Conservation (phyloP, 2,797 vertebrate genomes). For the Labeo calbasu region DNA sequence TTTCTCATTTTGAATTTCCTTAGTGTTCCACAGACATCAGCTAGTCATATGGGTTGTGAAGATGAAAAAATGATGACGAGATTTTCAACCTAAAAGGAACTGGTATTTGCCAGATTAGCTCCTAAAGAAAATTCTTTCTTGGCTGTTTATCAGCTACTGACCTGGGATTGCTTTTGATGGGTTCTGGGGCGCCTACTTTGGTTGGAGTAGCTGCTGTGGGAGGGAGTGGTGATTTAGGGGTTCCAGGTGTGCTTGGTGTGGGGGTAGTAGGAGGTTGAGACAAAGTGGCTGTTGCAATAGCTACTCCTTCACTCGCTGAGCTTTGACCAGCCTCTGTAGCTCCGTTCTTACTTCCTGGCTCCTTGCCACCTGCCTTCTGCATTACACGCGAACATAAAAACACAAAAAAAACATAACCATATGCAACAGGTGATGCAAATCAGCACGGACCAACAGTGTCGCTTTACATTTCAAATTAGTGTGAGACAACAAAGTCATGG, state of each 20-base stretch:
- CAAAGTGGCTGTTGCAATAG: constrained; percentile 70
- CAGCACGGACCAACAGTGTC: neutral
- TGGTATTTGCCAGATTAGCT: neutral
- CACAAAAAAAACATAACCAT: constrained; percentile 19
- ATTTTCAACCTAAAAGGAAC: no score
- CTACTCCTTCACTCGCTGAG: constrained; percentile 77
- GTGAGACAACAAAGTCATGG: no score
- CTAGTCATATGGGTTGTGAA: neutral
- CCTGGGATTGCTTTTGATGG: constrained; percentile 88
- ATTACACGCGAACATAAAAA: constrained; percentile 54
- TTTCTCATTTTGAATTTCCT: neutral
- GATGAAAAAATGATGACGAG: neutral
- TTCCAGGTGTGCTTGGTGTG: constrained; percentile 85
- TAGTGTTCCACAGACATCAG: neutral
- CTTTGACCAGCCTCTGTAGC: constrained; percentile 77
- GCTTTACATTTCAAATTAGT: constrained; percentile 45
- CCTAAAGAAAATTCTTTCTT: neutral
- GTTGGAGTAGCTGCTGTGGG: constrained; percentile 78
- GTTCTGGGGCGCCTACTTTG: constrained; percentile 82
- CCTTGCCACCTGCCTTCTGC: constrained; percentile 91
- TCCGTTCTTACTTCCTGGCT: constrained; percentile 81
- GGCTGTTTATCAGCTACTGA: constrained; percentile 64
- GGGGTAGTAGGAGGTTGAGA: constrained; percentile 81
- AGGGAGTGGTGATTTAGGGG: constrained; percentile 86
- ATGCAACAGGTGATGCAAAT: constrained; percentile 45